Percentiles rank a stretch among this genome's conserved stretches.
These are phyloP conservation scores for Anser cygnoides DNA, from an alignment of 2,113 vertebrate species.

Conservation along the genomic window DNA sequence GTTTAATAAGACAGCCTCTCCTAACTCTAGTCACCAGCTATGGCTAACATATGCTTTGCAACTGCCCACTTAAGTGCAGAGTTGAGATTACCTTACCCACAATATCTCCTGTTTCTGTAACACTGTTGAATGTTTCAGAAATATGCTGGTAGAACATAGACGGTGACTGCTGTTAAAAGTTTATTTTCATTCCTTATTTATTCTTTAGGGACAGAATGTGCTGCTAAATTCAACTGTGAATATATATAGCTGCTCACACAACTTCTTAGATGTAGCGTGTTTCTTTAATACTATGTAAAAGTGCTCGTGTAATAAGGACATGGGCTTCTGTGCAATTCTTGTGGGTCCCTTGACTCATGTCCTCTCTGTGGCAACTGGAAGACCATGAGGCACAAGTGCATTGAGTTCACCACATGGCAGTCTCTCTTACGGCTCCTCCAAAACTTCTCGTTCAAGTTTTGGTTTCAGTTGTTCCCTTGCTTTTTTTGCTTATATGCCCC, in stretches of 20 bases:
- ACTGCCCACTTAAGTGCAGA: not conserved
- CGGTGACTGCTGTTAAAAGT: not conserved
- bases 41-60: not conserved
- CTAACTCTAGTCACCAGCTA: not conserved
- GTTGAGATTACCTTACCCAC: not conserved
- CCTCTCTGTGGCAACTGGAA: not conserved
- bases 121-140: slow-evolving; percentile 13
- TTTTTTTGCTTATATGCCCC: not conserved
- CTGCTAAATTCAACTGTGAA: not conserved
- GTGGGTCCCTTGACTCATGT: not conserved
- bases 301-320: not conserved
- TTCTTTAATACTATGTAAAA: not conserved
- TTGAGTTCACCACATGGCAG: not conserved
- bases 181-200: not conserved
- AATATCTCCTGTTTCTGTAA: slow-evolving; percentile 18
- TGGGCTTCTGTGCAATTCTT: not conserved
- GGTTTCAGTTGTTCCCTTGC: not conserved
- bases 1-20: not conserved
- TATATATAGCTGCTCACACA: slow-evolving; percentile 1
- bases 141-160: not conserved
- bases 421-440: not conserved
- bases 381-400: not conserved
- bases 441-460: not conserved
- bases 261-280: not conserved
- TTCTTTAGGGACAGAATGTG: not conserved